phyloP scores from a whole-genome alignment of 1,140 invertebrate genomes.

The Platyura marginata region DNA sequence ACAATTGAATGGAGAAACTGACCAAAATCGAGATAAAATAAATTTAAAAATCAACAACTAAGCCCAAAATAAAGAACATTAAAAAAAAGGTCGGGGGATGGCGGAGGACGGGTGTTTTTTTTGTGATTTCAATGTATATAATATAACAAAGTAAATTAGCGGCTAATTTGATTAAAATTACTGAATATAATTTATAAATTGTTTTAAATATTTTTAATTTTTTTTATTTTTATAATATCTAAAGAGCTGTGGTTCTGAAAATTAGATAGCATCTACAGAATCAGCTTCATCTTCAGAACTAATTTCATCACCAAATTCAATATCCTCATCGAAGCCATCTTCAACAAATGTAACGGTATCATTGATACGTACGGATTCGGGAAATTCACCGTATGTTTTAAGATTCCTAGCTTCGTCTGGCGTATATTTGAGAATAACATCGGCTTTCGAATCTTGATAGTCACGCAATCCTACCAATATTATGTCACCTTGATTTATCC shows the following conservation, averaged over 20 bases:
- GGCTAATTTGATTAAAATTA: too few relatives aligned
- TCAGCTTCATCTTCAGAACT: slow-evolving; percentile 73
- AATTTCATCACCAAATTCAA: slow-evolving; percentile 84
- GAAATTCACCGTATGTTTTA: slow-evolving; percentile 97
- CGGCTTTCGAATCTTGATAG: slow-evolving; percentile 98
- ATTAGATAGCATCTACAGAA: slow-evolving; percentile 46
- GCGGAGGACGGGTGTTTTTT: too few relatives aligned
- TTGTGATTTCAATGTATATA: too few relatives aligned
- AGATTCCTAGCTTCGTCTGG: slow-evolving; percentile 97
- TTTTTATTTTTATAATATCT: too few relatives aligned
- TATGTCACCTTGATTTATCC: slow-evolving; percentile 98
- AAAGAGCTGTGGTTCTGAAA: neutral
- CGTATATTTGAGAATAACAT: slow-evolving; percentile 99
- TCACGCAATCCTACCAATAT: slow-evolving; percentile 92
- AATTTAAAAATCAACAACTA: too few relatives aligned
- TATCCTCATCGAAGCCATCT: slow-evolving; percentile 85
- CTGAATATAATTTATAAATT: too few relatives aligned
- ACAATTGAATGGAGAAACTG: too few relatives aligned
- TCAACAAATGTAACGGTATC: slow-evolving; percentile 87
- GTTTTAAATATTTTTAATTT: too few relatives aligned
- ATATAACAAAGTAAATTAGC: too few relatives aligned
- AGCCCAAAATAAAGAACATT: too few relatives aligned
- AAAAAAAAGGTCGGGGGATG: too few relatives aligned
- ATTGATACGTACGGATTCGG: slow-evolving; percentile 91
- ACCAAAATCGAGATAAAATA: too few relatives aligned